Base-by-base conservation (phyloP, 2,888 invertebrate genomes). In the Temnothorax unifasciatus region DNA sequence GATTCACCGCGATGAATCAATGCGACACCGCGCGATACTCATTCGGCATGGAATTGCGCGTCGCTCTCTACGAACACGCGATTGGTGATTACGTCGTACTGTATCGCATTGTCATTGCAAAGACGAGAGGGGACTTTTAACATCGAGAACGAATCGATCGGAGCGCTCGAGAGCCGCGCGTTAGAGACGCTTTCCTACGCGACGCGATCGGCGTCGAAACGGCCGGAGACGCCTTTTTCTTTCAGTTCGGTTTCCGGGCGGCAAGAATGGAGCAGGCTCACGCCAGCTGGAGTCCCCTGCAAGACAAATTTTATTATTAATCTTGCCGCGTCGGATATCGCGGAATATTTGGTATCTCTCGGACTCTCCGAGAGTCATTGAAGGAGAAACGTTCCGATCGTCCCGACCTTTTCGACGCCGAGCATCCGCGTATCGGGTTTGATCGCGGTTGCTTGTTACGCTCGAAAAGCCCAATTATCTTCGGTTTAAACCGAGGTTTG, bases 401-500 rank as follows among this genome's bases (percentile, higher is more conserved):
- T 6, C 18, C 6, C n/a, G 38, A 25, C 8, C 15, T 59, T 73
- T 25, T 41, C 41, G 15, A 59, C 6, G 18, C 8, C 34, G 59
- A 2, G 38, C n/a, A 44, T 44, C 4, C 21, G 13, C 21, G 13
- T 25, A 68, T 68, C 63, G 15, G 15, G 29, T 13, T 61, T 15
- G 34, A 63, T 34, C 75, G 9, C 21, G 63, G 34, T 50, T 41
- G 75, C n/a, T 54, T 44, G 75, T 54, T 57, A 68, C 15, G 44
- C 63, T 38, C 75, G 61, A 57, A 44, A 77, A 13, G 68, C 47
- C 68, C 38, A 81, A 81, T 81, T 73, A 81, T 81, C 79, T 21
- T 18, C 38, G n/a, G 13, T 61, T 61, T 38, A 71, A 73, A 73
- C 18, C 50, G n/a, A 21, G 25, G 34, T 71, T 29, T 34, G 71